Percentiles rank a stretch among this genome's conserved stretches.
Conservation (phyloP, 2,888 invertebrate species). For the Andrena bicolor region DNA sequence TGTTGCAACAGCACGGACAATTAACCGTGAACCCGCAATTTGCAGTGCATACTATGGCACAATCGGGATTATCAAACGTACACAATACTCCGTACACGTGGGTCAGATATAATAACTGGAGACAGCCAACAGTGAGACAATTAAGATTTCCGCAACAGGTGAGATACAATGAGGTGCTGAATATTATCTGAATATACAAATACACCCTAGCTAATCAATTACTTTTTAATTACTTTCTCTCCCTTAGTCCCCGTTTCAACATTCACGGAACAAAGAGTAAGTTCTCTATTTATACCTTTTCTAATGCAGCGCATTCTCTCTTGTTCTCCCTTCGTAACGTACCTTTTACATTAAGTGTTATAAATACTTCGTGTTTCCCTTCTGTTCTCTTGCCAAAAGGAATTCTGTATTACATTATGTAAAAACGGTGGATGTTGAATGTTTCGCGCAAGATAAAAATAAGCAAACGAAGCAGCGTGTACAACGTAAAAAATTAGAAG, state of each 20-base stretch:
- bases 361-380: constrained; percentile 20
- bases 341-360: constrained; percentile 7
- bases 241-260: constrained; percentile 39
- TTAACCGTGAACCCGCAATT: constrained; percentile 64
- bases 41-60: constrained; percentile 50
- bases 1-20: constrained; percentile 66
- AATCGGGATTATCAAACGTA: constrained; percentile 59
- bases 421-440: constrained; percentile 43
- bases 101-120: constrained; percentile 68
- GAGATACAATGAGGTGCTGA: constrained; percentile 27
- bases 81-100: constrained; percentile 65
- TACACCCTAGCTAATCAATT: constrained; percentile 16
- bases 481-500: constrained; percentile 70
- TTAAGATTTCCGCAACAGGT: constrained; percentile 72
- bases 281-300: constrained; percentile 16
- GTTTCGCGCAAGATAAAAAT: constrained; percentile 38
- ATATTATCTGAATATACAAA: constrained; percentile 30
- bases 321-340: background rate
- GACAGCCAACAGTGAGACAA: constrained; percentile 69
- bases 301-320: constrained; percentile 12
- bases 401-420: constrained; percentile 49
- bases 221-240: constrained; percentile 20
- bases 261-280: constrained; percentile 54
- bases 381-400: constrained; percentile 42
- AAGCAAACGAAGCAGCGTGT: constrained; percentile 48